phyloP scores from a whole-genome alignment of 2,113 vertebrate species.

The Pygoscelis antarcticus region DNA sequence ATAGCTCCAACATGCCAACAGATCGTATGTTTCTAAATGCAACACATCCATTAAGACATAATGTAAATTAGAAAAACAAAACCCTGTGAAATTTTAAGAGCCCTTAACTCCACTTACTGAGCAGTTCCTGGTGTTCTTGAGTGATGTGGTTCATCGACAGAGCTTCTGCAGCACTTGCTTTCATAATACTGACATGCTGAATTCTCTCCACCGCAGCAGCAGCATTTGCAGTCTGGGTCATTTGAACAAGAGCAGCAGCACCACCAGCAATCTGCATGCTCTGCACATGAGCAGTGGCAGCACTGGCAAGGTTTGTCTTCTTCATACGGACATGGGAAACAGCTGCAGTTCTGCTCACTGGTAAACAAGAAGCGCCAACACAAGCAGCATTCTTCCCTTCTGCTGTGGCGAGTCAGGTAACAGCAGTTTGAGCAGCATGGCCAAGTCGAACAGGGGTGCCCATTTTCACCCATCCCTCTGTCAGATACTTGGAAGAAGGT shows the following conservation, averaged over 20 bases:
- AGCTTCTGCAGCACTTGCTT: constrained; percentile 44
- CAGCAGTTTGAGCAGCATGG: background rate
- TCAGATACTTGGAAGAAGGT: background rate
- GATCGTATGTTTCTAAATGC: background rate
- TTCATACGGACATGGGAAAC: constrained; percentile 38
- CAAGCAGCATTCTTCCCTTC: background rate
- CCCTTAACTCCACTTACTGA: background rate
- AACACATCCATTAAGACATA: background rate
- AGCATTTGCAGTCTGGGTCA: constrained; percentile 62
- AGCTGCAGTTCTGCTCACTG: constrained; percentile 62
- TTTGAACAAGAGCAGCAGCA: constrained; percentile 72
- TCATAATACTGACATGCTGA: constrained; percentile 41
- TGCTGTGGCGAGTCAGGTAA: background rate
- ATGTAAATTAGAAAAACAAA: background rate
- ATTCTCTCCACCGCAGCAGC: constrained; percentile 21
- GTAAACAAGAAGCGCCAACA: constrained; percentile 65
- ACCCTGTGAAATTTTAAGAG: background rate
- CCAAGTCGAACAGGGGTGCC: background rate
- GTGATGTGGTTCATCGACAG: background rate
- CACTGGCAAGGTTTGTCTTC: constrained; percentile 53
- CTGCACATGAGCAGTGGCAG: constrained; percentile 59
- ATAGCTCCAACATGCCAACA: background rate
- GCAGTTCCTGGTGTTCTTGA: background rate
- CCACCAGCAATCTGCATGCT: constrained; percentile 64
- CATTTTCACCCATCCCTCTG: background rate